Evolutionary conservation across 2,113 vertebrate genomes (phyloP).

Genomic region (Phylloscopus trochilus): DNA sequence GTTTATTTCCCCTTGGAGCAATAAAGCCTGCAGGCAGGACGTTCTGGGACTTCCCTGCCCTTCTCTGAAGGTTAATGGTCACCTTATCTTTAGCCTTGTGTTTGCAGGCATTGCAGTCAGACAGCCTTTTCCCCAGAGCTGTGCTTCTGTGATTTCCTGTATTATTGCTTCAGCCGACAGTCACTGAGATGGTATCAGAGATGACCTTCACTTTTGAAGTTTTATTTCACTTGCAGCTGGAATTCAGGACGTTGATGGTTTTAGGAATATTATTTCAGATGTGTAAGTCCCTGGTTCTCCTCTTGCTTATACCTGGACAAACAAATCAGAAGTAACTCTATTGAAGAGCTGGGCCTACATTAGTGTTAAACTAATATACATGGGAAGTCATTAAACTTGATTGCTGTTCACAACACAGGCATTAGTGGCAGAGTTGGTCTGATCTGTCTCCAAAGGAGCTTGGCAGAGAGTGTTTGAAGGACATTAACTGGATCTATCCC

Average conservation of each 20-base stretch:
- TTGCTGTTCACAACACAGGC: neutral
- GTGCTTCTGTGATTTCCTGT: neutral
- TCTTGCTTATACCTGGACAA: neutral
- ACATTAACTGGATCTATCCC: constrained; percentile 28
- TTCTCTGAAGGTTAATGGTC: constrained; percentile 48
- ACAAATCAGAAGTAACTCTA: neutral
- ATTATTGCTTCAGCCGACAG: neutral
- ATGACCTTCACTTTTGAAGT: neutral
- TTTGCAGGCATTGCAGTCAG: constrained; percentile 20
- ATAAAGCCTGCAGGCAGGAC: constrained; percentile 15
- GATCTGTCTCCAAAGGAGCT: neutral
- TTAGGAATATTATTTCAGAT: constrained; percentile 48
- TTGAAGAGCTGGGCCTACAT: neutral
- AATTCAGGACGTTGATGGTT: constrained; percentile 16
- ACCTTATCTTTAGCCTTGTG: constrained; percentile 47
- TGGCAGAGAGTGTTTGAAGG: neutral
- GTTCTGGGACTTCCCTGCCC: constrained; percentile 4
- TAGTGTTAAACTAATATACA: constrained; percentile 5
- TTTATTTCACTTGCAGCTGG: neutral
- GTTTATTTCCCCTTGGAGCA: neutral
- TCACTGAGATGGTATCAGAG: neutral
- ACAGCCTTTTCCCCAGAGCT: constrained; percentile 22
- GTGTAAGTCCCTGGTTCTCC: neutral
- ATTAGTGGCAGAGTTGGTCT: neutral
- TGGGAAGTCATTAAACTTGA: constrained; percentile 47